Conservation (phyloP, 2,797 vertebrate species). For the Notamacropus eugenii region DNA sequence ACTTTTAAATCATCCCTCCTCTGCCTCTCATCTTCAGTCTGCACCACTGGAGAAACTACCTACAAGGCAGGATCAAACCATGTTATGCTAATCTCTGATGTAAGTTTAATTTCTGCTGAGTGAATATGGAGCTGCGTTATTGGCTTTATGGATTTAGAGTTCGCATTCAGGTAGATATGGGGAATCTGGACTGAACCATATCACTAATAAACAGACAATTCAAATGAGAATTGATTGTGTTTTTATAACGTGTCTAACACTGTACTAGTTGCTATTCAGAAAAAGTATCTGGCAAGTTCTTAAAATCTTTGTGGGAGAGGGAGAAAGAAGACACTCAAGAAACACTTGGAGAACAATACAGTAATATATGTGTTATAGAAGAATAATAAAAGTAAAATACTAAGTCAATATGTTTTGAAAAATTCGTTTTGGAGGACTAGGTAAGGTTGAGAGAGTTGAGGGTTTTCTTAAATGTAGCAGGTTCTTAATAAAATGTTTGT, state of each 20-base stretch:
- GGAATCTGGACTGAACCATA: background rate
- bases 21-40: background rate
- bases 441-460: background rate
- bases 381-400: background rate
- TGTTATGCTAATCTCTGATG: slow-evolving; percentile 16
- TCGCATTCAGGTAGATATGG: background rate
- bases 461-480: background rate
- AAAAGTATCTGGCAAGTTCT: background rate
- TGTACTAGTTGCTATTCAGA: background rate
- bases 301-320: background rate
- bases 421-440: background rate
- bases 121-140: background rate
- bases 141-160: background rate
- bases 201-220: background rate
- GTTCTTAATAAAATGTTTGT: background rate
- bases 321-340: background rate
- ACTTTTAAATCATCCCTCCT: background rate
- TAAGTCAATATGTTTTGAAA: background rate
- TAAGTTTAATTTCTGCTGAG: background rate
- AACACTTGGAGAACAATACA: background rate
- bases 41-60: background rate
- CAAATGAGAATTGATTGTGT: background rate
- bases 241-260: background rate
- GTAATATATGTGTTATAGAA: background rate
- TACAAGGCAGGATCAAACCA: slow-evolving; percentile 19